phyloP scores from a whole-genome alignment of 2,888 invertebrate species.

The Himalopsyche anomala region DNA sequence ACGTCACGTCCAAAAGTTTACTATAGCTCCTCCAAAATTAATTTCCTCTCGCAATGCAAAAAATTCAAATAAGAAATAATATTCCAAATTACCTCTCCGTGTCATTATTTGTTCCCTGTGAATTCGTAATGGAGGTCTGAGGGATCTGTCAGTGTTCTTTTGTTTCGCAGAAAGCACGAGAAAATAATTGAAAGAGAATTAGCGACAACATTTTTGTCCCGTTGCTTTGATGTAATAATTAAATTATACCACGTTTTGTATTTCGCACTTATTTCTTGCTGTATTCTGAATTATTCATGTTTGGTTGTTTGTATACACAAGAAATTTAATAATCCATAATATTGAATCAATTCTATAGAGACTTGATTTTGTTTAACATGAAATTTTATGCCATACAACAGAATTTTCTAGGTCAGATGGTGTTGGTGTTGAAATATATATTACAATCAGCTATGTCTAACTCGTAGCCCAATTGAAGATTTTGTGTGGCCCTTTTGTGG shows the following conservation, averaged over 20 bases:
- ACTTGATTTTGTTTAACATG: neutral
- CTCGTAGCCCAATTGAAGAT: too few species aligned
- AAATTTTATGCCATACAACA: too few species aligned
- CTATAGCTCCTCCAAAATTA: conserved; percentile 50
- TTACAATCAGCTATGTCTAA: too few species aligned
- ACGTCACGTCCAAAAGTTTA: conserved; percentile 49
- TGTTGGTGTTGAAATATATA: too few species aligned
- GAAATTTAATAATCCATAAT: conserved; percentile 6
- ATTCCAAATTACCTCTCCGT: conserved; percentile 57
- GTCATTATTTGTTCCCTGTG: conserved; percentile 38
- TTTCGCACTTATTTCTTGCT: neutral
- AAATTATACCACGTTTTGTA: conserved; percentile 22
- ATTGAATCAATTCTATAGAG: neutral
- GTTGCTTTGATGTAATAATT: conserved; percentile 23
- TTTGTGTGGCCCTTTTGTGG: too few species aligned
- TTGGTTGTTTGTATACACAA: neutral
- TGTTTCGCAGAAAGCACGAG: conserved; percentile 36
- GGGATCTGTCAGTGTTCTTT: conserved; percentile 49
- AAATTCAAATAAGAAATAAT: conserved; percentile 61
- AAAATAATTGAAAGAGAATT: conserved; percentile 42
- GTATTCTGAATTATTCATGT: neutral
- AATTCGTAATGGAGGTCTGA: conserved; percentile 52
- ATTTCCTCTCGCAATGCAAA: conserved; percentile 59
- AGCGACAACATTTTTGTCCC: conserved; percentile 26
- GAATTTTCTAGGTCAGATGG: too few species aligned